Conservation (phyloP, 2,113 vertebrate genomes). For the Centropus unirufus region DNA sequence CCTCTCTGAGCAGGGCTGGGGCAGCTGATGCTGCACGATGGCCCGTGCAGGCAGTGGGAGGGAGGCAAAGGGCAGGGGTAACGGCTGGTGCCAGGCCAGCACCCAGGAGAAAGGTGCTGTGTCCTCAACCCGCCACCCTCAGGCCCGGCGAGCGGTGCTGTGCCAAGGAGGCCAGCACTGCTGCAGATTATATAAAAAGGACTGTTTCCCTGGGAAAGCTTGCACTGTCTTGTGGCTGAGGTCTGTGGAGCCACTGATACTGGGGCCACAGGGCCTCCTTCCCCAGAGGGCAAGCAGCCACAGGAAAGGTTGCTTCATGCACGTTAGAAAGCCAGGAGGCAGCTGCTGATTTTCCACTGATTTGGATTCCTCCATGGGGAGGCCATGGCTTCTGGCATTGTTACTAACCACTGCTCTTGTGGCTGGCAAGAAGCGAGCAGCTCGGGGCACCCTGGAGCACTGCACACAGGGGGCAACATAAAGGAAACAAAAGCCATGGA, state of each 20-base stretch:
- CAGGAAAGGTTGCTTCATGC: rapidly evolving
- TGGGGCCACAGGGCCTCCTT: neutral
- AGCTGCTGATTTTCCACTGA: neutral
- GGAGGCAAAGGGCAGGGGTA: rapidly evolving
- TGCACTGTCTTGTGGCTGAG: neutral
- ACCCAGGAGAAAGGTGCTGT: neutral
- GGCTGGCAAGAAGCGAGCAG: rapidly evolving
- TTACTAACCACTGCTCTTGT: rapidly evolving
- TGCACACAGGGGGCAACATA: rapidly evolving
- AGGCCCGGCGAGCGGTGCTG: neutral
- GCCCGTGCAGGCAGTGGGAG: too few species aligned
- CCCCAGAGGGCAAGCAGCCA: neutral
- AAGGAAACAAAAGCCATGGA: neutral
- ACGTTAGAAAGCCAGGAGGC: rapidly evolving
- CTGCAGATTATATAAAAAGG: neutral
- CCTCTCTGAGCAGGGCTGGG: neutral
- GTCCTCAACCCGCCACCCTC: neutral
- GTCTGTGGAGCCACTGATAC: too few species aligned
- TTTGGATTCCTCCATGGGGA: neutral
- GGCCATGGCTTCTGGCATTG: neutral
- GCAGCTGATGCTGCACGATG: rapidly evolving
- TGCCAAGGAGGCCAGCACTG: neutral
- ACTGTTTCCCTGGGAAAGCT: neutral
- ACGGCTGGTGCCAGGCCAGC: rapidly evolving
- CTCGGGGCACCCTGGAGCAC: rapidly evolving